A percentile compares a stretch with the other conserved stretches of the same genome.
Evolutionary conservation across 2,113 vertebrate species (phyloP).

Genomic region (Chamaetylas fuelleborni): DNA sequence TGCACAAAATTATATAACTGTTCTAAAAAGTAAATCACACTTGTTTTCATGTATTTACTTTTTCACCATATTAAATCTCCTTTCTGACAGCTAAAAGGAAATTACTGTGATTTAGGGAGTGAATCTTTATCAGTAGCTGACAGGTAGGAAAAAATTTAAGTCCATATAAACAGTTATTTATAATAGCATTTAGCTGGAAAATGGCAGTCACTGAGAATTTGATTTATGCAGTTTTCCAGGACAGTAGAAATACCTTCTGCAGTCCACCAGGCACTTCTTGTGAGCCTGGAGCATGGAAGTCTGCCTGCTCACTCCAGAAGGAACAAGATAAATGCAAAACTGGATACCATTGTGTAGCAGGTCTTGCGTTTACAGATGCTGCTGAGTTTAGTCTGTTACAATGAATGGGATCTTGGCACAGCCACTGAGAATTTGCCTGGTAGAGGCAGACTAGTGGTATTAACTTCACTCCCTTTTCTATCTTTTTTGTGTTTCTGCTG

Average conservation of each 20-base stretch:
- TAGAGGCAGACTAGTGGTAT: background rate
- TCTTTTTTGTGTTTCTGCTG: background rate
- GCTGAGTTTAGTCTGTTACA: background rate
- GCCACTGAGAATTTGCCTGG: background rate
- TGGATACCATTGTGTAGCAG: background rate
- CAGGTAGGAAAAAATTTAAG: slow-evolving; percentile 62
- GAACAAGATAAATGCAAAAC: slow-evolving; percentile 33
- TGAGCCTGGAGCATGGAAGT: slow-evolving; percentile 33
- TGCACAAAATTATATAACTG: slow-evolving; percentile 32
- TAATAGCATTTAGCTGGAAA: slow-evolving; percentile 72
- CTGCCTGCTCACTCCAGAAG: slow-evolving; percentile 1
- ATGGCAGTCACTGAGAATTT: slow-evolving; percentile 52
- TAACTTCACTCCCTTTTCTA: background rate
- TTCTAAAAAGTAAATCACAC: slow-evolving; percentile 35
- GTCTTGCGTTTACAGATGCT: slow-evolving; percentile 2
- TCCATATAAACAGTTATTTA: slow-evolving; percentile 71
- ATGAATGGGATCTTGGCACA: background rate
- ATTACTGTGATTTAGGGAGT: slow-evolving; percentile 73
- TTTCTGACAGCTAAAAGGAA: slow-evolving; percentile 67
- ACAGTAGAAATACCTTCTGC: slow-evolving; percentile 39
- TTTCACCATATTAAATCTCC: slow-evolving; percentile 71
- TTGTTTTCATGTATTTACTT: slow-evolving; percentile 54
- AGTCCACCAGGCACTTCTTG: slow-evolving; percentile 30
- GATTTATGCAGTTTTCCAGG: slow-evolving; percentile 60
- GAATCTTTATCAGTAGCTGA: slow-evolving; percentile 74